A percentile compares a stretch with the other conserved stretches of the same genome.
These are phyloP conservation scores for Neomicropteryx cornuta DNA, from an alignment of 1,140 invertebrate species.

Conservation along the genomic window DNA sequence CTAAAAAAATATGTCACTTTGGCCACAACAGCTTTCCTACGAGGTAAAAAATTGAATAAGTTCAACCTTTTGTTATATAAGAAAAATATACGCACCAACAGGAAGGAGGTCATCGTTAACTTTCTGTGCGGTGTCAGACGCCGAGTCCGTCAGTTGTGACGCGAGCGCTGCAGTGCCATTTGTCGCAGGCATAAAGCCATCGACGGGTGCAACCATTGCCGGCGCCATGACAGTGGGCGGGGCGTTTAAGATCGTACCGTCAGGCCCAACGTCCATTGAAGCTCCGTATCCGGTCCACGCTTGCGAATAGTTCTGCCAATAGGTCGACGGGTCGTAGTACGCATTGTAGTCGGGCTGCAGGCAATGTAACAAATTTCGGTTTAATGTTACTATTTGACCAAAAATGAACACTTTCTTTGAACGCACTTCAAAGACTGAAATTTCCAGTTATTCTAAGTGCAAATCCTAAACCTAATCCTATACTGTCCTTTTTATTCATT, in stretches of 20 bases:
- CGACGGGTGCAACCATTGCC: slow-evolving; percentile 8
- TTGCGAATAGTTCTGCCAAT: slow-evolving; percentile 59
- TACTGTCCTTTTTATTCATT: too few relatives aligned
- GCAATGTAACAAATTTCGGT: too few relatives aligned
- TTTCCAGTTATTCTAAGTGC: too few relatives aligned
- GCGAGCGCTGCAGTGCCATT: slow-evolving; percentile 12
- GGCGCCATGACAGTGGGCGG: slow-evolving; percentile 15
- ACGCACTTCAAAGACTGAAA: too few relatives aligned
- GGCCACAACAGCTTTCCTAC: background rate
- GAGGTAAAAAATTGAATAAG: background rate
- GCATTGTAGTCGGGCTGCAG: slow-evolving; percentile 47
- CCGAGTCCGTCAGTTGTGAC: slow-evolving; percentile 12
- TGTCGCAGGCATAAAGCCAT: background rate
- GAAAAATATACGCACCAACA: slow-evolving; percentile 37
- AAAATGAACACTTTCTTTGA: too few relatives aligned
- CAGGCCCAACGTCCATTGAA: slow-evolving; percentile 20
- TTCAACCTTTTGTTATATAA: background rate
- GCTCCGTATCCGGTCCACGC: slow-evolving; percentile 36
- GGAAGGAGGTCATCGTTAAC: slow-evolving; percentile 48
- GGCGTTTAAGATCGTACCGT: slow-evolving; percentile 18
- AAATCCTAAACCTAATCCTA: too few relatives aligned
- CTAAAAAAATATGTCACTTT: background rate
- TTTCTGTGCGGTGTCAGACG: slow-evolving; percentile 20
- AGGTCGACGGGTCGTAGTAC: slow-evolving; percentile 60
- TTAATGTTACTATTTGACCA: too few relatives aligned